Evolutionary conservation across 2,888 invertebrate species (phyloP).

Genomic region (Calliopum simillimum): DNA sequence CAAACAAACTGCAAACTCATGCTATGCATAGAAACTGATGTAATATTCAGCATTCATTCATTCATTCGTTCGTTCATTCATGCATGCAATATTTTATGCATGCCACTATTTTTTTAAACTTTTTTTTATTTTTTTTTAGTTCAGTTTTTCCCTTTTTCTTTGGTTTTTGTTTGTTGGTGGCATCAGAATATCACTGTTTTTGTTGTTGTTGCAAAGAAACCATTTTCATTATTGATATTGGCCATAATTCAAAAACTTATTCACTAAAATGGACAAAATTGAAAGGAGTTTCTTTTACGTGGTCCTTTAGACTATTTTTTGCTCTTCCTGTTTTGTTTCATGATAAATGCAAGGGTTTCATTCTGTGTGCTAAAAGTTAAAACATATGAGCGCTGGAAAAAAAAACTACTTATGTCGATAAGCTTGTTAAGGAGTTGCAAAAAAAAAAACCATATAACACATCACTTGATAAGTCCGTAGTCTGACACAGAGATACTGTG

Average conservation of each 20-base stretch:
- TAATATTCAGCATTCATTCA: too few relatives aligned
- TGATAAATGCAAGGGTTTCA: conserved; percentile 28
- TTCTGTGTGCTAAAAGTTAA: conserved; percentile 32
- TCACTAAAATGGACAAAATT: conserved; percentile 25
- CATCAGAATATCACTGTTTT: not conserved
- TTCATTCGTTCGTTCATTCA: too few relatives aligned
- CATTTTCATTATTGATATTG: conserved; percentile 30
- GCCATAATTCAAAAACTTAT: conserved; percentile 37
- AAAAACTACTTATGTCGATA: not conserved
- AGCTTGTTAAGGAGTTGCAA: not conserved
- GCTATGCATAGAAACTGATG: too few relatives aligned
- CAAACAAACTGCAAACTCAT: too few relatives aligned
- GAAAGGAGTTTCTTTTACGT: not conserved
- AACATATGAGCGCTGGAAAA: not conserved
- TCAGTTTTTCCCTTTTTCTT: too few relatives aligned
- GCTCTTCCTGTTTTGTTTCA: not conserved
- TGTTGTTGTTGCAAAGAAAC: conserved; percentile 1
- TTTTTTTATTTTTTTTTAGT: too few relatives aligned
- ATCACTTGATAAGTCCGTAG: too few relatives aligned
- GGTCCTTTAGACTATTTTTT: not conserved
- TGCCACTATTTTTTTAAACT: too few relatives aligned
- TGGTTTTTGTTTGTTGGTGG: too few relatives aligned
- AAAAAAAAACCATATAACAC: too few relatives aligned
- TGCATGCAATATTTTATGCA: too few relatives aligned
- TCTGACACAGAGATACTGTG: too few relatives aligned